phyloP scores from a whole-genome alignment of 64 coral and sea anemone genomes.

The Cladopsammia gracilis region DNA sequence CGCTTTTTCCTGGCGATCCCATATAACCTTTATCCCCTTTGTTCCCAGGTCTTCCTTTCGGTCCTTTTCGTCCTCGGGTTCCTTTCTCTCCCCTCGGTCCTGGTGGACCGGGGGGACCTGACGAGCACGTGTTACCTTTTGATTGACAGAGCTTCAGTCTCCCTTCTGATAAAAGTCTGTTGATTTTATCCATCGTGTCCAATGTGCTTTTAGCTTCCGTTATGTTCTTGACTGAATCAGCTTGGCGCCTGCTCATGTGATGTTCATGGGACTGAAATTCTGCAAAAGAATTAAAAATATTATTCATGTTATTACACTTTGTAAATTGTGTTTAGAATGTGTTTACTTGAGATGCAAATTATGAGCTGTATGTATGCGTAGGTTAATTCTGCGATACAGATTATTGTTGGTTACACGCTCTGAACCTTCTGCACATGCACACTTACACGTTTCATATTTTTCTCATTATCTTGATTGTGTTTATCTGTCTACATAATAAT shows the following conservation, averaged over 20 bases:
- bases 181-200: not conserved
- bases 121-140: not conserved
- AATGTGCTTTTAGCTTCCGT: not conserved
- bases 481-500: too few relatives aligned
- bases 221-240: not conserved
- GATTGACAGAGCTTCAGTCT: not conserved
- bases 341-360: too few relatives aligned
- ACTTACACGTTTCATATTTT: too few relatives aligned
- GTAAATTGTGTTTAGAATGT: too few relatives aligned
- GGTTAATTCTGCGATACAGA: too few relatives aligned
- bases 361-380: too few relatives aligned
- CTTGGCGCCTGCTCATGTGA: not conserved
- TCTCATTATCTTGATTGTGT: too few relatives aligned
- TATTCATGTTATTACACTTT: too few relatives aligned
- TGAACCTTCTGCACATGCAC: too few relatives aligned
- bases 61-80: slow-evolving; percentile 1
- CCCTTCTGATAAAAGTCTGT: not conserved
- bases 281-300: not conserved
- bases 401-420: too few relatives aligned
- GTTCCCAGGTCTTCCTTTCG: slow-evolving; percentile 1
- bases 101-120: slow-evolving; percentile 17
- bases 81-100: slow-evolving; percentile 39
- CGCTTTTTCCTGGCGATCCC: slow-evolving; percentile 24
- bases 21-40: slow-evolving; percentile 8
- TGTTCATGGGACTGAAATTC: not conserved